A percentile compares a stretch with the other conserved stretches of the same genome.
Conservation (phyloP, 1,140 invertebrate species). For the Cecropterus lyciades region DNA sequence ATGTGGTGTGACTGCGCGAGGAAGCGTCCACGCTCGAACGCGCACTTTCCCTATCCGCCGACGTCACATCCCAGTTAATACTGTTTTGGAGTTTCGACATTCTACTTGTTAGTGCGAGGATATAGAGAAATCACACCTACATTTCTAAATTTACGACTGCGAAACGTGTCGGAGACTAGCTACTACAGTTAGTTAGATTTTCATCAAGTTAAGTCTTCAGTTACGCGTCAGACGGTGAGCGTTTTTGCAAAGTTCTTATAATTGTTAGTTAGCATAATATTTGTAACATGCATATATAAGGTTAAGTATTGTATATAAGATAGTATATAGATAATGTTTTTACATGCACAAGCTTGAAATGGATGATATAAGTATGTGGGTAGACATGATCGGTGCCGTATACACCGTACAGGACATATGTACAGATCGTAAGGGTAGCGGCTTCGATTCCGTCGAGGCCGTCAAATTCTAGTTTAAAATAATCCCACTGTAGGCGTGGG, state of each 20-base stretch:
- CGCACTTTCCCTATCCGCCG: constrained; percentile 68
- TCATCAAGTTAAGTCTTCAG: background rate
- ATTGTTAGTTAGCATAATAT: constrained; percentile 16
- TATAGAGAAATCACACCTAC: constrained; percentile 28
- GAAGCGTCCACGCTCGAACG: constrained; percentile 61
- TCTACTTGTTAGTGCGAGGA: constrained; percentile 19
- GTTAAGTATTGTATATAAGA: constrained; percentile 7
- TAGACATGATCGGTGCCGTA: constrained; percentile 46
- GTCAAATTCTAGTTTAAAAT: constrained; percentile 76
- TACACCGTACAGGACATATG: constrained; percentile 54
- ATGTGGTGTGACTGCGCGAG: constrained; percentile 40
- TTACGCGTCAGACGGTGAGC: background rate
- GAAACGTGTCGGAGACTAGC: background rate
- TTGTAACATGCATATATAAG: constrained; percentile 26
- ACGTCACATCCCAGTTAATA: constrained; percentile 52
- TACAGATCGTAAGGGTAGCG: constrained; percentile 55
- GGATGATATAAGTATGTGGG: constrained; percentile 48
- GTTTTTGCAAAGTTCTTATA: background rate
- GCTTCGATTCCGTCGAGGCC: constrained; percentile 52
- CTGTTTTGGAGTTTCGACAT: constrained; percentile 35
- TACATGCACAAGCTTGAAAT: constrained; percentile 47
- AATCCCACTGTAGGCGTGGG: constrained; percentile 76
- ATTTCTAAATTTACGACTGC: background rate
- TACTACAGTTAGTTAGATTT: background rate
- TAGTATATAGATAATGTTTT: constrained; percentile 22